Base-by-base conservation (phyloP, 2,888 invertebrate genomes). In the Eledona agricola region DNA sequence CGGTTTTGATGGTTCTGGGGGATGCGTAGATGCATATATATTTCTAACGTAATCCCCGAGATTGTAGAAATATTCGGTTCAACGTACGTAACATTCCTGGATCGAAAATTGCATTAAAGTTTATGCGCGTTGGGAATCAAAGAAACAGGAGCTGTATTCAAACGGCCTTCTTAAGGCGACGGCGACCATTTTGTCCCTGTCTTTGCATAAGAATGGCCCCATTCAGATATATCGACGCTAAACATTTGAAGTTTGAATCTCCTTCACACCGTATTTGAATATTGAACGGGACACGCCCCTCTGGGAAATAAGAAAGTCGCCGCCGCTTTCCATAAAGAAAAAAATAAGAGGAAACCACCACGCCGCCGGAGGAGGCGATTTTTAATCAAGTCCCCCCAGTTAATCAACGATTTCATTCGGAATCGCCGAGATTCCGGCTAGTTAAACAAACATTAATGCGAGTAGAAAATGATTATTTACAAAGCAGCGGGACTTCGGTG, bases 391-490 rank as follows among this genome's bases (percentile, higher is more conserved):
- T 25, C 25, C 25, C 46, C 34, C 47, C 4, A 15, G 32, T 45
- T 45, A 45, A 34, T 45, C 25, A 45, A 56, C 58, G 54, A 63
- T 68, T 68, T 68, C 69, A 71, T 70, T 71, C 51, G 66, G 60
- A 72, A 72, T 71, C 70, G 70, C 61, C 59, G 63, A 61, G 64
- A 65, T 62, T 61, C 65, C 55, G 60, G 63, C 65, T 65, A 62
- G 64, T 65, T 69, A 67, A 70, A 70, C 70, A 70, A 72, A 73
- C 70, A 72, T 72, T 73, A 71, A 72, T 72, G 68, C 63, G 64
- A 67, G 67, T 69, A 63, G 69, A 72, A 71, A 71, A 73, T 72
- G 69, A 72, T 73, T 72, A 73, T 73, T 72, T 71, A 72, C 71
- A 60, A 67, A 71, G 58, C 68, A 70, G 70, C 71, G 65, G 70